Conservation (phyloP, 2,797 vertebrate genomes). For the Paramormyrops hopkinsi region DNA sequence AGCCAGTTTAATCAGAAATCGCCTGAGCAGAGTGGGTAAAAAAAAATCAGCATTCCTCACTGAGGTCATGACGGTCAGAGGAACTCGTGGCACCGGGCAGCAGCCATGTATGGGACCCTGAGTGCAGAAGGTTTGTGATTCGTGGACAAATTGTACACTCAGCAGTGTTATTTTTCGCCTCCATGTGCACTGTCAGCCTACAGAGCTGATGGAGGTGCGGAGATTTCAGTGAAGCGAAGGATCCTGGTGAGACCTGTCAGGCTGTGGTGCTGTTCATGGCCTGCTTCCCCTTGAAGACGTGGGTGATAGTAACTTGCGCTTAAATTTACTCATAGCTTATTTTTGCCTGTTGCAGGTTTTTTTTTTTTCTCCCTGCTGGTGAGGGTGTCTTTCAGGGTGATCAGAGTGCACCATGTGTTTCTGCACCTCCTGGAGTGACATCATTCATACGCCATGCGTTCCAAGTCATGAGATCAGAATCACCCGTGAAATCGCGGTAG, state of each 20-base stretch:
- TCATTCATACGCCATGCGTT: neutral
- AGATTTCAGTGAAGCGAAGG: neutral
- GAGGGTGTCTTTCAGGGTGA: neutral
- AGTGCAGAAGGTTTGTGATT: neutral
- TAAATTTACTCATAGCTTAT: neutral
- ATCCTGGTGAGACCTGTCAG: neutral
- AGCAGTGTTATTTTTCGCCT: neutral
- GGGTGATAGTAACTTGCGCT: neutral
- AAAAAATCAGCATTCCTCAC: neutral
- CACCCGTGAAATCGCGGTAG: neutral
- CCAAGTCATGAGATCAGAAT: neutral
- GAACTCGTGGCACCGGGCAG: neutral
- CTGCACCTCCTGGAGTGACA: neutral
- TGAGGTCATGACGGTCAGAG: neutral
- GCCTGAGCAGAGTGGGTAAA: neutral
- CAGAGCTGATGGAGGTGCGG: neutral
- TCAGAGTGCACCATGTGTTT: neutral
- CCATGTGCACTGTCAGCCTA: neutral
- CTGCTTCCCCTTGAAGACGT: neutral
- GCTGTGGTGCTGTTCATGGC: neutral
- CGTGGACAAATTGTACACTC: neutral
- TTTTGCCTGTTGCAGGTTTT: neutral
- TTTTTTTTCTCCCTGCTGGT: neutral
- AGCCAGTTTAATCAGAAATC: neutral
- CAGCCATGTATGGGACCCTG: neutral